phyloP scores from a whole-genome alignment of 2,113 vertebrate genomes.

The Equus przewalskii region DNA sequence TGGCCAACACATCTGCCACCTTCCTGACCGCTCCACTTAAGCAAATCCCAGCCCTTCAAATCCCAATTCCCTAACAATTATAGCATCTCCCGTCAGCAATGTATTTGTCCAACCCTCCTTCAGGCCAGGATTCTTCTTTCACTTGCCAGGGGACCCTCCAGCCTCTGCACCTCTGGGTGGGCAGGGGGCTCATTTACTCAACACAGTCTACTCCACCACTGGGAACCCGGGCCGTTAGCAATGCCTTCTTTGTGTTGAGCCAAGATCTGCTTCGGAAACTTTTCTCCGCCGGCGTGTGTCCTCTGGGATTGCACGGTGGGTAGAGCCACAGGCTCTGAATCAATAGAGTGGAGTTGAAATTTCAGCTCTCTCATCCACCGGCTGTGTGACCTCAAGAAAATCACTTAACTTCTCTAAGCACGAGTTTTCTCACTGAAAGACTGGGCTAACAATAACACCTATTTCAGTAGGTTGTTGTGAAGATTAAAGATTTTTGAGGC shows the following conservation, averaged over 20 bases:
- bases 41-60: not conserved
- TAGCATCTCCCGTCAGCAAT: not conserved
- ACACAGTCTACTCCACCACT: not conserved
- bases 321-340: not conserved
- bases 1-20: not conserved
- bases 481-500: slow-evolving; percentile 55
- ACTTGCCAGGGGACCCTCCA: not conserved
- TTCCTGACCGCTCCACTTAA: not conserved
- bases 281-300: not conserved
- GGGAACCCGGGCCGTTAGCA: not conserved
- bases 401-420: slow-evolving; percentile 60
- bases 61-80: not conserved
- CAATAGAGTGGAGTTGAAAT: not conserved
- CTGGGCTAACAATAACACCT: not conserved
- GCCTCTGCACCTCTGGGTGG: not conserved
- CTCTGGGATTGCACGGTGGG: not conserved
- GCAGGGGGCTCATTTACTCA: not conserved
- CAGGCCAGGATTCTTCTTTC: not conserved
- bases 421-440: not conserved
- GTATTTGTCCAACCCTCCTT: not conserved
- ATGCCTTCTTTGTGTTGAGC: not conserved
- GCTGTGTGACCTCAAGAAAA: slow-evolving; percentile 71
- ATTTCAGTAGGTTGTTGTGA: slow-evolving; percentile 65
- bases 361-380: slow-evolving; percentile 33
- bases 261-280: not conserved